Conservation (phyloP, 2,113 vertebrate genomes). For the Elanoides forficatus region DNA sequence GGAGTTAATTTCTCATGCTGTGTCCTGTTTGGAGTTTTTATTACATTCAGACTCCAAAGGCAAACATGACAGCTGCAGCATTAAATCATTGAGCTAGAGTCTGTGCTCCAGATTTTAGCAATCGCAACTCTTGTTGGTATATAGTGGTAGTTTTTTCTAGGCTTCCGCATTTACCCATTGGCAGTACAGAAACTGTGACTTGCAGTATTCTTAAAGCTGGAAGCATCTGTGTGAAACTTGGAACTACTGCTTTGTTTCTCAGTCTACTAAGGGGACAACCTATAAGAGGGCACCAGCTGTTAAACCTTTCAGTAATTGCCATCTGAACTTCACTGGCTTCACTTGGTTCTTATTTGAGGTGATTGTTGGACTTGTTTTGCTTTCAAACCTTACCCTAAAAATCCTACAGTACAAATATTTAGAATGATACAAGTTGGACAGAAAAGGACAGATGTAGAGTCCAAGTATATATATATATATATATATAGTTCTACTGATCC, state of each 20-base stretch:
- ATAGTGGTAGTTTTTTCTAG: neutral
- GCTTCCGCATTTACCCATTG: neutral
- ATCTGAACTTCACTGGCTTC: neutral
- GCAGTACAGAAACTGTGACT: neutral
- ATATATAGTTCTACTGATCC: neutral
- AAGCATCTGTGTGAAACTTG: neutral
- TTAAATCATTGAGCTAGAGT: neutral
- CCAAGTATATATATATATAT: neutral
- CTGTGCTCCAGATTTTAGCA: neutral
- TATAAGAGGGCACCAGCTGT: neutral
- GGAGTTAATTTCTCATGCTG: neutral
- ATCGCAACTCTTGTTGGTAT: neutral
- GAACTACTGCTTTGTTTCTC: neutral
- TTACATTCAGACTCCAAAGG: neutral
- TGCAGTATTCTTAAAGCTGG: neutral
- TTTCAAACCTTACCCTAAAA: neutral
- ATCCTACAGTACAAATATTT: neutral
- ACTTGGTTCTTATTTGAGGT: neutral
- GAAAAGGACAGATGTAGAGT: neutral
- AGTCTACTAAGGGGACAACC: neutral
- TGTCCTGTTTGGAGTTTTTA: neutral
- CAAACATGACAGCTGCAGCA: neutral
- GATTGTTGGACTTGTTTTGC: fast-evolving
- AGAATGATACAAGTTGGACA: neutral
- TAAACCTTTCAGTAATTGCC: neutral